Evolutionary conservation across 2,797 vertebrate species (phyloP).

Genomic region (Hoplostethus mediterraneus): DNA sequence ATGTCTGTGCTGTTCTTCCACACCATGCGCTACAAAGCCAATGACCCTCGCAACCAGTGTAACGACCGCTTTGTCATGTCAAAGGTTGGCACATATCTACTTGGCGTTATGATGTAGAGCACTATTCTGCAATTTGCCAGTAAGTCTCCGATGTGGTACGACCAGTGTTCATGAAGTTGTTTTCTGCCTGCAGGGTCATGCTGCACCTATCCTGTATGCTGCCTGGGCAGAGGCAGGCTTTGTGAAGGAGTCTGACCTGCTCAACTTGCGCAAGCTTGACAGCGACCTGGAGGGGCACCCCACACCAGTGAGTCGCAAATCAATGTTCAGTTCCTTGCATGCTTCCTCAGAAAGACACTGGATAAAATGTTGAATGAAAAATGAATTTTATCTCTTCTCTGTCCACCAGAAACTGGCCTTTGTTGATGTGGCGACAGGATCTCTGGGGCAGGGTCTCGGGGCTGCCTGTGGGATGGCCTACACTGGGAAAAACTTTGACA

Average conservation of each 20-base stretch:
- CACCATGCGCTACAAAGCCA: constrained; percentile 89
- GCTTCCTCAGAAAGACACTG: not conserved
- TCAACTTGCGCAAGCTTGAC: constrained; percentile 87
- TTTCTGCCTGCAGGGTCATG: constrained; percentile 78
- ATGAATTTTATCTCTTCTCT: not conserved
- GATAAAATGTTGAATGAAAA: no score
- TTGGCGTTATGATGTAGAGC: not conserved
- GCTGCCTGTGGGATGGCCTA: constrained; percentile 93
- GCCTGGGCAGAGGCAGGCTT: constrained; percentile 87
- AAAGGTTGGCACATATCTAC: constrained; percentile 81
- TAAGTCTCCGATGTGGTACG: not conserved
- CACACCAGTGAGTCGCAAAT: constrained; percentile 80
- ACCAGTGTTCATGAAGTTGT: no score
- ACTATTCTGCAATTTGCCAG: not conserved
- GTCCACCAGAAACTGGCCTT: constrained; percentile 86
- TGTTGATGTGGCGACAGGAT: constrained; percentile 90
- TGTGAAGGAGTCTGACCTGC: constrained; percentile 82
- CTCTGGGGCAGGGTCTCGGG: constrained; percentile 91
- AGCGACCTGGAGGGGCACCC: constrained; percentile 88
- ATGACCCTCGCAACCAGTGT: constrained; percentile 86
- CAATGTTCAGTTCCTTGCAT: not conserved
- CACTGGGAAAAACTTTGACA: constrained; percentile 92
- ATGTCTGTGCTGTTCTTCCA: constrained; percentile 93
- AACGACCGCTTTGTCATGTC: constrained; percentile 92
- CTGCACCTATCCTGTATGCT: constrained; percentile 86